A percentile compares a stretch with the other conserved stretches of the same genome.
phyloP scores from a whole-genome alignment of 1,140 invertebrate genomes.

The Pinna nobilis region DNA sequence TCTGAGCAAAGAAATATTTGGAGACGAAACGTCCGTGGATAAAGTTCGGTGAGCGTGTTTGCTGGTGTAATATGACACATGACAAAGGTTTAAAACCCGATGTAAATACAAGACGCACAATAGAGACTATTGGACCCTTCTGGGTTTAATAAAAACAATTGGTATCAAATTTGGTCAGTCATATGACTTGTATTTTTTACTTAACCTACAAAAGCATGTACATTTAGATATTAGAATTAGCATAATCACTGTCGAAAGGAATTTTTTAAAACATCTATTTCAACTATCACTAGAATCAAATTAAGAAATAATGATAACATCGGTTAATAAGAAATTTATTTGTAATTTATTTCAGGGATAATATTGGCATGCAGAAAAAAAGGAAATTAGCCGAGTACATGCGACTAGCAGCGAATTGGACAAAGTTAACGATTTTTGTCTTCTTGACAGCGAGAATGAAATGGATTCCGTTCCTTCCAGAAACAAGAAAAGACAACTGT shows the following conservation, averaged over 20 bases:
- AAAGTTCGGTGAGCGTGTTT: too few species aligned
- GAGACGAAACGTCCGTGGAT: constrained; percentile 8
- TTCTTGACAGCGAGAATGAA: background rate
- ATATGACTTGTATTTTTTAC: background rate
- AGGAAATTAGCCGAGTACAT: background rate
- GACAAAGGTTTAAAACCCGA: too few species aligned
- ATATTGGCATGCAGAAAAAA: background rate
- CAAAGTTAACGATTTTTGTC: background rate
- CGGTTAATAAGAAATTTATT: too few species aligned
- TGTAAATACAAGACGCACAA: too few species aligned
- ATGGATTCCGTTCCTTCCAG: background rate
- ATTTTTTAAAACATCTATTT: too few species aligned
- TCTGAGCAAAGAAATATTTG: constrained; percentile 5
- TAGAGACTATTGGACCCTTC: background rate
- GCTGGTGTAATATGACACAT: too few species aligned
- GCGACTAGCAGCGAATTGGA: background rate
- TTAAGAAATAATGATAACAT: too few species aligned
- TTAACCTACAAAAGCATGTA: too few species aligned
- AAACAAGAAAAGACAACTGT: background rate
- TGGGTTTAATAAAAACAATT: background rate
- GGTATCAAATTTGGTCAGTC: background rate
- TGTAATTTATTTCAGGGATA: too few species aligned
- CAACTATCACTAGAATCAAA: too few species aligned
- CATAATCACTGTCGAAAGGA: too few species aligned
- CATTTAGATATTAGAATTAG: too few species aligned